Evolutionary conservation across 2,113 vertebrate genomes (phyloP).

Genomic region (Marcusenius ussheri): DNA sequence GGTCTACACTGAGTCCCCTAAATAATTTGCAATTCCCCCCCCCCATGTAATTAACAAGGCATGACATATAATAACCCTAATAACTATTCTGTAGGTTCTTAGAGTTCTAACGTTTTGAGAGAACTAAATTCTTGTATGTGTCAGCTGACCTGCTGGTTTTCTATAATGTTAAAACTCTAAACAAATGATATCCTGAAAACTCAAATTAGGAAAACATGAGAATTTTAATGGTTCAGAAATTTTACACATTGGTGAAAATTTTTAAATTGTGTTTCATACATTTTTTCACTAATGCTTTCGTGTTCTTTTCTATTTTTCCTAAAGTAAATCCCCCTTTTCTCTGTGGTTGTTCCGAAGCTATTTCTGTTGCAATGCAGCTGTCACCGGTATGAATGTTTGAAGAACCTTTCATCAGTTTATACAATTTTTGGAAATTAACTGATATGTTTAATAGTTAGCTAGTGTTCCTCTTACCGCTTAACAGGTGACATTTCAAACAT

Average conservation of each 20-base stretch:
- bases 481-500: background rate
- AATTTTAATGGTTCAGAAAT: background rate
- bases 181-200: background rate
- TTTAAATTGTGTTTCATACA: background rate
- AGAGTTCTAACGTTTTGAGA: background rate
- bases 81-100: background rate
- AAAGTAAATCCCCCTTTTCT: background rate
- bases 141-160: background rate
- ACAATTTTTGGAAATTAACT: background rate
- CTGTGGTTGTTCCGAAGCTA: background rate
- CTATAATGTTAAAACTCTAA: background rate
- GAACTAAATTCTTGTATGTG: background rate
- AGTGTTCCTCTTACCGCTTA: background rate
- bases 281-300: background rate
- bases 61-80: background rate
- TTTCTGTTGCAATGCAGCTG: background rate
- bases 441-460: background rate
- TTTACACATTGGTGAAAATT: background rate
- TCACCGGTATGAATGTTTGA: background rate
- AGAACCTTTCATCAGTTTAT: background rate
- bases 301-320: background rate
- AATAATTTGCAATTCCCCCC: background rate
- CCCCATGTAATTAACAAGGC: background rate
- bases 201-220: background rate
- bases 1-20: background rate